Evolutionary conservation across 2,113 vertebrate genomes (phyloP).

Genomic region (Terrapene triunguis): DNA sequence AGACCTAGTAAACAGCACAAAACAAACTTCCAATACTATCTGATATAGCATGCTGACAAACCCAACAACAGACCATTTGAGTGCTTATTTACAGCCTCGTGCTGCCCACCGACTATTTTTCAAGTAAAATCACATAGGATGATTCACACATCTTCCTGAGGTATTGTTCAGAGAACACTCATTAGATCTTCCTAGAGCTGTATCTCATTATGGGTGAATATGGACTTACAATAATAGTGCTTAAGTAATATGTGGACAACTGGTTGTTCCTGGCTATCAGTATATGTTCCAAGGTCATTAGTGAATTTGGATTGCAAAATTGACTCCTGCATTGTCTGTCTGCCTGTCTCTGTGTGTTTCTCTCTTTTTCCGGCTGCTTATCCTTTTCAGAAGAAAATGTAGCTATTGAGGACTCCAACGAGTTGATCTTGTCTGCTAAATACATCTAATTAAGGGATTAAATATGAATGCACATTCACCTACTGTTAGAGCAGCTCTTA

Average conservation of each 20-base stretch:
- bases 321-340: conserved; percentile 30
- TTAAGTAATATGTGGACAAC: conserved; percentile 24
- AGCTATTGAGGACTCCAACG: conserved; percentile 51
- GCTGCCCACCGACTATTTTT: background rate
- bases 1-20: background rate
- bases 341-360: conserved; percentile 39
- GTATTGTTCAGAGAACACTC: background rate
- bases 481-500: conserved; percentile 6
- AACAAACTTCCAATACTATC: background rate
- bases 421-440: conserved; percentile 56
- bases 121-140: conserved; percentile 17
- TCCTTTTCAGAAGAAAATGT: conserved; percentile 33
- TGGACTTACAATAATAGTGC: conserved; percentile 15
- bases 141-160: background rate
- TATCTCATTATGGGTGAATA: conserved; percentile 2
- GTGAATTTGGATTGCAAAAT: conserved; percentile 17
- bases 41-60: background rate
- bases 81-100: background rate
- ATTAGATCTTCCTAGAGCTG: background rate
- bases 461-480: background rate
- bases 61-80: accelerated
- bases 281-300: conserved; percentile 55
- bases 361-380: conserved; percentile 25
- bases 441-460: conserved; percentile 19
- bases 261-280: conserved; percentile 4